A percentile compares a stretch with the other conserved stretches of the same genome.
Conservation (phyloP, 2,888 invertebrate species). For the Apeira syringaria region DNA sequence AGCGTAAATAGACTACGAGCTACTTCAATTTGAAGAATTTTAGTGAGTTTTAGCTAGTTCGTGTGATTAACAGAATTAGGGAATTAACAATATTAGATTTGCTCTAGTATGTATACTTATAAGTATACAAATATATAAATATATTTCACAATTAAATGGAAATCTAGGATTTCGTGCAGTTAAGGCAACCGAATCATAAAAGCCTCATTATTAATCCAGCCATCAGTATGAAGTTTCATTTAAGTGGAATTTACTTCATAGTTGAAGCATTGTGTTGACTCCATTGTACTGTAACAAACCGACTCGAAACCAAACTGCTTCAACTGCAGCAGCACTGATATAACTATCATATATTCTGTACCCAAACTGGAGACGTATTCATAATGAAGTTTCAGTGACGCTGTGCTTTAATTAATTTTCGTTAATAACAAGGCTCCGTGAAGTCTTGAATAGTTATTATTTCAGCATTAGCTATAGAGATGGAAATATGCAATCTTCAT, state of each 20-base stretch:
- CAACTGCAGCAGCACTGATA: not conserved
- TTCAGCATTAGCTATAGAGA: not conserved
- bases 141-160: too few species aligned
- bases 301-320: not conserved
- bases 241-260: not conserved
- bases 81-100: too few species aligned
- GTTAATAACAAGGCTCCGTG: constrained; percentile 4
- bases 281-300: constrained; percentile 1
- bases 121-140: too few species aligned
- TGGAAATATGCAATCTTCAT: too few species aligned
- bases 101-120: too few species aligned
- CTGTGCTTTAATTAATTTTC: constrained; percentile 14
- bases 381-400: constrained; percentile 1
- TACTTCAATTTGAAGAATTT: too few species aligned
- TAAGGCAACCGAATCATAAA: too few species aligned
- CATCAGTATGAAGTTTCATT: constrained; percentile 3
- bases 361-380: not conserved
- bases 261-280: constrained; percentile 7
- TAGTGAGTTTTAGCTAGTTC: too few species aligned
- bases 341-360: too few species aligned
- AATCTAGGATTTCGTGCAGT: too few species aligned
- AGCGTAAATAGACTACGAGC: too few species aligned
- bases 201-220: constrained; percentile 5
- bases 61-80: too few species aligned
- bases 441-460: constrained; percentile 1